phyloP scores from a whole-genome alignment of 2,797 vertebrate genomes.

The Pterois miles region DNA sequence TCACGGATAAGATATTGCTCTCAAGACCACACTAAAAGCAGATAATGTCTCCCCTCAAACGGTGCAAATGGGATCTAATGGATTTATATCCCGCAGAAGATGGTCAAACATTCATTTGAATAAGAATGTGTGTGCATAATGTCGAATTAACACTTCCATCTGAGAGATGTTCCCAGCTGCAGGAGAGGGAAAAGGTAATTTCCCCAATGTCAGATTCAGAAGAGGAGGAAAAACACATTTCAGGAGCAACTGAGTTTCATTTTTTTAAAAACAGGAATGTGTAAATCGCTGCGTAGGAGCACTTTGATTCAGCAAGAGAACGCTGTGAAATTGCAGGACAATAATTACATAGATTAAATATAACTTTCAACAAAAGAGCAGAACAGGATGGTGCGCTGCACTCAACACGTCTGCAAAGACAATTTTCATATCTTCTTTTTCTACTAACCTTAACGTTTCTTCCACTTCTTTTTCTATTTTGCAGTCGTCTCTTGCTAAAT shows the following conservation, averaged over 20 bases:
- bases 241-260: conserved; percentile 14
- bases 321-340: conserved; percentile 58
- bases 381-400: conserved; percentile 11
- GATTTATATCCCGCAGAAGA: conserved; percentile 44
- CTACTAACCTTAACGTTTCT: neutral
- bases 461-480: neutral
- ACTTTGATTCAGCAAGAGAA: conserved; percentile 26
- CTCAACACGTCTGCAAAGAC: conserved; percentile 10
- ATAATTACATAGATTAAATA: conserved; percentile 77
- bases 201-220: conserved; percentile 48
- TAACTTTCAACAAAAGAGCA: conserved; percentile 66
- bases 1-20: neutral
- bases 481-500: conserved; percentile 17
- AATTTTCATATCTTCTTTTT: neutral
- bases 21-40: conserved; percentile 14
- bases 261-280: neutral
- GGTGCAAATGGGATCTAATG: conserved; percentile 45
- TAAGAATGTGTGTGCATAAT: conserved; percentile 56
- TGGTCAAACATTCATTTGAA: conserved; percentile 65
- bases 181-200: conserved; percentile 52
- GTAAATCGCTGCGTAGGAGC: conserved; percentile 46
- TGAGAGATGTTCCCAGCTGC: conserved; percentile 52
- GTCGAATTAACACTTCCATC: too few relatives aligned
- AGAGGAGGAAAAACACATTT: conserved; percentile 34
- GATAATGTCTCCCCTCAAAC: conserved; percentile 7